A percentile compares a stretch with the other conserved stretches of the same genome.
phyloP scores from a whole-genome alignment of 2,113 vertebrate genomes.

The Bathybates hornii region DNA sequence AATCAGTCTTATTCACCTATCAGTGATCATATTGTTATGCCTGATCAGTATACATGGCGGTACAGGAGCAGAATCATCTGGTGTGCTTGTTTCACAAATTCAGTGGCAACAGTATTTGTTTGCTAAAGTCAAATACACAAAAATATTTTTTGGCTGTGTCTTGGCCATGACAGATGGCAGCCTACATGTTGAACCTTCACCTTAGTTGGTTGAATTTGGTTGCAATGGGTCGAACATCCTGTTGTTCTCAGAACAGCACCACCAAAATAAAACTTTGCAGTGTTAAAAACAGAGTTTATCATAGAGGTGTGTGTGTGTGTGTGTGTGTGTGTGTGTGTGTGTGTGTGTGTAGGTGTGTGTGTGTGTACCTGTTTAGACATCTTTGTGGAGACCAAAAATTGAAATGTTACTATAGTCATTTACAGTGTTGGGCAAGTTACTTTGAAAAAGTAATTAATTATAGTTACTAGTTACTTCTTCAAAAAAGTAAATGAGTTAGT shows the following conservation, averaged over 20 bases:
- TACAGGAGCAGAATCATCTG: neutral
- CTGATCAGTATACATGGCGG: neutral
- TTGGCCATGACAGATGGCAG: neutral
- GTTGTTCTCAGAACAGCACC: neutral
- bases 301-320: fast-evolving
- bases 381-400: too few relatives aligned
- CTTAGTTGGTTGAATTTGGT: neutral
- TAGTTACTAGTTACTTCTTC: too few relatives aligned
- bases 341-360: too few relatives aligned
- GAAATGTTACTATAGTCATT: too few relatives aligned
- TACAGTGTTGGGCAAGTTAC: too few relatives aligned
- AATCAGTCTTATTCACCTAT: neutral
- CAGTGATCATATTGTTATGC: neutral
- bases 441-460: too few relatives aligned
- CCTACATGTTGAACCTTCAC: neutral
- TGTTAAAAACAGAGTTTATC: neutral
- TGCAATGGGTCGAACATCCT: neutral
- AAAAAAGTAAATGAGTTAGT: too few relatives aligned
- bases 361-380: too few relatives aligned
- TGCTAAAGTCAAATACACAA: neutral
- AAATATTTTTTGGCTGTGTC: fast-evolving
- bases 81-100: neutral
- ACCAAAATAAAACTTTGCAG: neutral
- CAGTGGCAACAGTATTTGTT: neutral
- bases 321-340: neutral